Conservation (phyloP, 2,888 invertebrate species). For the Scaptomyza reducta region DNA sequence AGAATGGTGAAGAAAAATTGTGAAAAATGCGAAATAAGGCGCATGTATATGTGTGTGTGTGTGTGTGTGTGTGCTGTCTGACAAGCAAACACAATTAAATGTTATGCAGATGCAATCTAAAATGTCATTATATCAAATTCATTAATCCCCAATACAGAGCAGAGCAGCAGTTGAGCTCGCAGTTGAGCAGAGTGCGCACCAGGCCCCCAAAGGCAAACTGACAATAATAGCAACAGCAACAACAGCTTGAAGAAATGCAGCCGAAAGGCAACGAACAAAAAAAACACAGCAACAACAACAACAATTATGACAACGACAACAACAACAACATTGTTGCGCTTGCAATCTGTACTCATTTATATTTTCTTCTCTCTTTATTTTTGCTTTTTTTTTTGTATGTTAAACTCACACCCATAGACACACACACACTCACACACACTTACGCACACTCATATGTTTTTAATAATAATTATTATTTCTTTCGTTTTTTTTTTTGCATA, state of each 20-base stretch:
- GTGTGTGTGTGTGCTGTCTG: constrained; percentile 42
- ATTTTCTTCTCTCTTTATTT: constrained; percentile 19
- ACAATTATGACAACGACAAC: constrained; percentile 33
- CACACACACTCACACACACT: constrained; percentile 24
- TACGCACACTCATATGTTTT: constrained; percentile 67
- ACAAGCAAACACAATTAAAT: constrained; percentile 81
- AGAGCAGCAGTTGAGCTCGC: not conserved
- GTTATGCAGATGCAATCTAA: constrained; percentile 83
- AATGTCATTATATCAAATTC: constrained; percentile 83
- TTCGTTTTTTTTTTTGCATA: constrained; percentile 44
- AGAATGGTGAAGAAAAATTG: no score
- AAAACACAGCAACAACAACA: constrained; percentile 41
- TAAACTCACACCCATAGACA: constrained; percentile 57
- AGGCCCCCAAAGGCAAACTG: constrained; percentile 30
- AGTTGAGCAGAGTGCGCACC: constrained; percentile 7
- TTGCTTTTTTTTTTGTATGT: constrained; percentile 44
- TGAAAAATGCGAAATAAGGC: constrained; percentile 16
- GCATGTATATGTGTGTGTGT: not conserved
- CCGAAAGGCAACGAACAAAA: constrained; percentile 59
- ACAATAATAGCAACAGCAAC: constrained; percentile 31
- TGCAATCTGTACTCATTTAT: constrained; percentile 70
- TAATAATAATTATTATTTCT: constrained; percentile 67
- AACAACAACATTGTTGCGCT: constrained; percentile 59
- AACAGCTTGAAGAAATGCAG: constrained; percentile 60
- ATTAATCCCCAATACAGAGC: constrained; percentile 77